Percentiles rank a stretch among this genome's conserved stretches.
Evolutionary conservation across 2,113 vertebrate genomes (phyloP).

Genomic region (Caracal caracal): DNA sequence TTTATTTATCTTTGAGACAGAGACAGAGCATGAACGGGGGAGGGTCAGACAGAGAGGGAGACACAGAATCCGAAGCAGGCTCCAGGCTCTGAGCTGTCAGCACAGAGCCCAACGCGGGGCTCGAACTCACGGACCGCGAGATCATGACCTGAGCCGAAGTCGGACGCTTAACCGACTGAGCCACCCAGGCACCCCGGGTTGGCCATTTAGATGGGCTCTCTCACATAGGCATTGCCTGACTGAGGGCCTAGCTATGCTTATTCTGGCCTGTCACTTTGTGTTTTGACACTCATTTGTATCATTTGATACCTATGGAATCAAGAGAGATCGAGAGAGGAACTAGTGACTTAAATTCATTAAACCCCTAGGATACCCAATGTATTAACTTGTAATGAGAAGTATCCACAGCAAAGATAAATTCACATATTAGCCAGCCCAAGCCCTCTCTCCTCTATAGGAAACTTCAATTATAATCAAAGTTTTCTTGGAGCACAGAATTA

Average conservation of each 20-base stretch:
- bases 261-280: not conserved
- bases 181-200: not conserved
- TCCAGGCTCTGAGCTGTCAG: no score
- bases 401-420: not conserved
- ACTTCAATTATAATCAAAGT: not conserved
- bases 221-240: not conserved
- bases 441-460: not conserved
- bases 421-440: not conserved
- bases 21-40: no score
- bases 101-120: no score
- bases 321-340: not conserved
- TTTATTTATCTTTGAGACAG: no score
- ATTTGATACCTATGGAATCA: not conserved
- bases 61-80: no score
- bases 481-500: not conserved
- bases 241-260: not conserved
- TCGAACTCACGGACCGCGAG: no score
- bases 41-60: no score
- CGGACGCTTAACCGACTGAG: no score
- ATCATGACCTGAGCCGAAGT: no score
- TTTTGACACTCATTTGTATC: not conserved
- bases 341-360: not conserved
- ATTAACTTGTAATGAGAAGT: slow-evolving; percentile 12
- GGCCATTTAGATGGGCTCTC: not conserved
- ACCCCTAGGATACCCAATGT: not conserved